Percentiles rank a stretch among this genome's conserved stretches.
phyloP scores from a whole-genome alignment of 2,113 vertebrate genomes.

The Rostratula benghalensis region DNA sequence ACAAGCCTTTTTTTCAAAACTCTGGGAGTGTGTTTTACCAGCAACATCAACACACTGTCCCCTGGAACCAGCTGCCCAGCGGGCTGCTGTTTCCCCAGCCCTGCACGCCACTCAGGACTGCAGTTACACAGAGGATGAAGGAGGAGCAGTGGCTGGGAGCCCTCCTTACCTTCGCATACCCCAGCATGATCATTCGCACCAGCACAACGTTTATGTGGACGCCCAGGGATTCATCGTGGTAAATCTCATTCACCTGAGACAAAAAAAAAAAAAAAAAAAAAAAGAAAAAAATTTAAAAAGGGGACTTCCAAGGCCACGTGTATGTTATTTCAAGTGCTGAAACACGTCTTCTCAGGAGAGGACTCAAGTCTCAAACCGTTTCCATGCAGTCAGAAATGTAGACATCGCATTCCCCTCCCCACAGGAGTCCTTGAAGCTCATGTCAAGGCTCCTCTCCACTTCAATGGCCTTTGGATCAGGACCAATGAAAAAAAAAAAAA shows the following conservation, averaged over 20 bases:
- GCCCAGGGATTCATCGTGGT: conserved; percentile 94
- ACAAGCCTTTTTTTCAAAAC: not conserved
- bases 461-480: not conserved
- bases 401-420: not conserved
- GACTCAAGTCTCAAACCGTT: not conserved
- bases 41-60: not conserved
- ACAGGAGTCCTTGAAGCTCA: not conserved
- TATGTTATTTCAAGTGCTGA: not conserved
- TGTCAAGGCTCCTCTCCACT: not conserved
- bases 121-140: not conserved
- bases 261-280: not conserved
- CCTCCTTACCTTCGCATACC: conserved; percentile 90
- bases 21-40: not conserved
- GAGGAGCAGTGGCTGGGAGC: accelerated
- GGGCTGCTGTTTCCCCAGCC: not conserved
- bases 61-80: not conserved
- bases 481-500: not conserved
- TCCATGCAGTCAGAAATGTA: not conserved
- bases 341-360: not conserved
- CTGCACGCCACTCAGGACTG: accelerated
- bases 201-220: conserved; percentile 96
- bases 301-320: accelerated
- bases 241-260: conserved; percentile 95
- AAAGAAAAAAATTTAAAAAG: not conserved
- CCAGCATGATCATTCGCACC: conserved; percentile 98